Evolutionary conservation across 2,888 invertebrate genomes (phyloP).

Genomic region (Agrotis puta): DNA sequence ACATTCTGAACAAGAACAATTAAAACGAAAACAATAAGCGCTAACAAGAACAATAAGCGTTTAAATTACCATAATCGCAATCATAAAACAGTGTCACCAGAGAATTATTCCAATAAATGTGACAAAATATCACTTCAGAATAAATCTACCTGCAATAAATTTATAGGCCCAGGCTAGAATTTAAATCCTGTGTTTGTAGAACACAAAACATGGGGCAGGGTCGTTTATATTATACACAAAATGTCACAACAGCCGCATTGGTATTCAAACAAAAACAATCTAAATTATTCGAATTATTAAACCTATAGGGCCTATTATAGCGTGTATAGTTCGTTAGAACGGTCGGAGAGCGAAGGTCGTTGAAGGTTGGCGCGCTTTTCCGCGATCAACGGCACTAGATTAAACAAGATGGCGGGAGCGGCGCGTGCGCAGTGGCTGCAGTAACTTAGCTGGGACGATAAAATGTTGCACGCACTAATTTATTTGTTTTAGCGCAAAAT

Average conservation of each 20-base stretch:
- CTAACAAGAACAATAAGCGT: slow-evolving; percentile 57
- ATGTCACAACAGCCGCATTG: slow-evolving; percentile 54
- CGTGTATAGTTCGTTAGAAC: slow-evolving; percentile 76
- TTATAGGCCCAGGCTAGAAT: slow-evolving; percentile 84
- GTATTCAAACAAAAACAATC: slow-evolving; percentile 60
- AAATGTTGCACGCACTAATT: slow-evolving; percentile 75
- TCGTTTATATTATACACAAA: slow-evolving; percentile 65
- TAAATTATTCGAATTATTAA: slow-evolving; percentile 50
- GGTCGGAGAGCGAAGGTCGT: slow-evolving; percentile 91
- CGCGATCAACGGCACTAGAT: slow-evolving; percentile 91
- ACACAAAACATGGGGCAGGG: slow-evolving; percentile 81
- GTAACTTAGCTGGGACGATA: slow-evolving; percentile 79
- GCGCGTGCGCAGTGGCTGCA: slow-evolving; percentile 88
- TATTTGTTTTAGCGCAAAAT: slow-evolving; percentile 60
- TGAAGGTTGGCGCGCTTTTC: slow-evolving; percentile 91
- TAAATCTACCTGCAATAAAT: slow-evolving; percentile 81
- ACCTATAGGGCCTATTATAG: slow-evolving; percentile 65
- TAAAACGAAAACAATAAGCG: slow-evolving; percentile 50
- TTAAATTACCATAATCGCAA: slow-evolving; percentile 64
- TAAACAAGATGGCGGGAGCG: slow-evolving; percentile 90
- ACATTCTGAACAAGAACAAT: slow-evolving; percentile 36
- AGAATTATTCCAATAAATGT: slow-evolving; percentile 78
- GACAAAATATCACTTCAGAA: slow-evolving; percentile 84
- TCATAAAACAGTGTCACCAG: slow-evolving; percentile 71
- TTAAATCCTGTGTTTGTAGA: slow-evolving; percentile 82